phyloP scores from a whole-genome alignment of 2,113 vertebrate species.

The Lepisosteus oculatus region DNA sequence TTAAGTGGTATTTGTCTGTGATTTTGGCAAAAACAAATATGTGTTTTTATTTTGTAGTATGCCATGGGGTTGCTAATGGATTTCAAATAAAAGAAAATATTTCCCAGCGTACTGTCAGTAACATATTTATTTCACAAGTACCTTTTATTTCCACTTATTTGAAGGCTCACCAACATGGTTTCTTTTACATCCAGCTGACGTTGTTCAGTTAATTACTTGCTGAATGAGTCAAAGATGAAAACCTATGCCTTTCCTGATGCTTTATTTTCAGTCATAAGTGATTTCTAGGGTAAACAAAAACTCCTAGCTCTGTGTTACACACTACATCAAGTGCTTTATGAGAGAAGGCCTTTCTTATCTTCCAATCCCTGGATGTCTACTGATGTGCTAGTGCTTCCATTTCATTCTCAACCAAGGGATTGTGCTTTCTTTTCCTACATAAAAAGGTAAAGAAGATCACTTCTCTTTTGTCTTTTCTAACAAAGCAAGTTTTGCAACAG shows the following conservation, averaged over 20 bases:
- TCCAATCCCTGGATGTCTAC: background rate
- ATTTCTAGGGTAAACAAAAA: conserved; percentile 54
- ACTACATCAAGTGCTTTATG: background rate
- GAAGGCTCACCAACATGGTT: conserved; percentile 36
- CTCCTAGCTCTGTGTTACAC: conserved; percentile 16
- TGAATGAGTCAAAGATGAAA: conserved; percentile 61
- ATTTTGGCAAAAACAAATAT: conserved; percentile 66
- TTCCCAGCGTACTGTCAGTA: conserved; percentile 45
- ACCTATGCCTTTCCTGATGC: conserved; percentile 53
- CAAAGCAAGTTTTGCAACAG: background rate
- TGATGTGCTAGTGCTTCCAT: conserved; percentile 16
- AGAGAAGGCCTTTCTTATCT: conserved; percentile 10
- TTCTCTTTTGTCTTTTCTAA: conserved; percentile 1
- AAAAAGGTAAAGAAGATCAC: background rate
- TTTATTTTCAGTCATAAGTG: conserved; percentile 51
- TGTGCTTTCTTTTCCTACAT: background rate
- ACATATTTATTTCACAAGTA: conserved; percentile 36
- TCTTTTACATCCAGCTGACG: conserved; percentile 13
- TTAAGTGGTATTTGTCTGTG: conserved; percentile 67
- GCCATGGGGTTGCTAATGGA: conserved; percentile 68
- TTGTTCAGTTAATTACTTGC: conserved; percentile 51
- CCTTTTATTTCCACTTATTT: conserved; percentile 53
- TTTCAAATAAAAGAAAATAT: conserved; percentile 69
- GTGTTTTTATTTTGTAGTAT: conserved; percentile 62
- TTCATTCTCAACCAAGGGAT: conserved; percentile 5